Evolutionary conservation across 1,140 invertebrate genomes (phyloP), one percentile per base, ranked within the genome.

Genomic region (Drosophila gunungcola): DNA sequence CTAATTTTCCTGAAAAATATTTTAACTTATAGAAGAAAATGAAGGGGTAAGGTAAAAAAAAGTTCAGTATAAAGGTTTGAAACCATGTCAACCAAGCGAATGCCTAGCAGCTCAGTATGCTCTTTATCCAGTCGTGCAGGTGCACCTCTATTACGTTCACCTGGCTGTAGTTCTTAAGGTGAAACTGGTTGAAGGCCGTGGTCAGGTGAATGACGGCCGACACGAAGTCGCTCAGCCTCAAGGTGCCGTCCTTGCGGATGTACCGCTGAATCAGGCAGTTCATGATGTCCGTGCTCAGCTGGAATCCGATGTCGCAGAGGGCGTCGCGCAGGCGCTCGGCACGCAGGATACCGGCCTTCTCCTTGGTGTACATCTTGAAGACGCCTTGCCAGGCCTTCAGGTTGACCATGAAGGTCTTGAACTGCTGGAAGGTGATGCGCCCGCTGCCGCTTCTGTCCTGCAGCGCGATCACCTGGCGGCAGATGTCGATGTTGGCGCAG

Each of bases 151-250:
- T 95, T 60, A 93, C 95, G 76, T 97, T 97, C 93, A 96, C 97
- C 92, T 97, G 96, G 43, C 97, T 93, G 21, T 96, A 95, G 91
- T 97, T 96, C 90, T 97, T 97, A 61, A 94, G 94, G 89, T 97
- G 96, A 92, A 97, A 97, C 94, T 96, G 94, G 97, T 97, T 96
- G 91, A 98, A 98, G 34, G 97, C 96, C 60, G 97, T 95, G 63
- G 96, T 97, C 34, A 98, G 93, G 90, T 98, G 97, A 69, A 98
- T 94, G 89, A 98, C 96, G 38, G 97, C 96, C 4, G 96, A 97
- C 1, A 98, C 97, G 91, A 98, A 98, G 92, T 98, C 97, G 13
- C 97, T 97, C 90, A 98, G 97, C 80, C 97, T 93, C n/a, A 98
- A 93, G 41, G 97, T 98, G 46, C 97, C 97, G 92, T 98, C 97